phyloP scores from a whole-genome alignment of 2,113 vertebrate genomes.

The Gracilinanus agilis region DNA sequence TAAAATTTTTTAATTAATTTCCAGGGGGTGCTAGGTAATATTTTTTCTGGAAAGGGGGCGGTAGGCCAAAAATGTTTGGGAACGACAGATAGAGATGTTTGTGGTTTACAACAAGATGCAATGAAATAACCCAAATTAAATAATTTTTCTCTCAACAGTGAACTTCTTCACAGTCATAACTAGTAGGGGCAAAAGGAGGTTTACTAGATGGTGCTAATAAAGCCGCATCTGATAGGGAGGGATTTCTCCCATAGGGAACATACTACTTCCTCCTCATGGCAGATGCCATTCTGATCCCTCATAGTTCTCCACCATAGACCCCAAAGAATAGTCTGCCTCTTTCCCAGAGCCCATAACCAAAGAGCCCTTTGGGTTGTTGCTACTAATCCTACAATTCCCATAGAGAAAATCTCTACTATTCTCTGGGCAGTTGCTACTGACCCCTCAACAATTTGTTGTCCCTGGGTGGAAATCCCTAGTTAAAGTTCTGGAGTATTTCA shows the following conservation, averaged over 20 bases:
- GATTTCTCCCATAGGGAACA: background rate
- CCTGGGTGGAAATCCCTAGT: background rate
- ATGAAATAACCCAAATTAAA: constrained; percentile 3
- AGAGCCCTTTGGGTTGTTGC: background rate
- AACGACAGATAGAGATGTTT: no score
- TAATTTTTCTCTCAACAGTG: background rate
- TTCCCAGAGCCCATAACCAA: background rate
- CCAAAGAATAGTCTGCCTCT: background rate
- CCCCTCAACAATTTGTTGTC: background rate
- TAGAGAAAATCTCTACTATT: background rate
- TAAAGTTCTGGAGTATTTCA: background rate
- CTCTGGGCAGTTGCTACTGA: background rate
- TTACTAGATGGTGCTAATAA: background rate
- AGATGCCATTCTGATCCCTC: background rate
- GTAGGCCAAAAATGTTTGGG: no score
- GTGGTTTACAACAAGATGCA: background rate
- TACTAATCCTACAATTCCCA: background rate
- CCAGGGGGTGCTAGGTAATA: no score
- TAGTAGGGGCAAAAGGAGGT: background rate
- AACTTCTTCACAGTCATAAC: background rate
- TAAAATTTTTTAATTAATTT: no score
- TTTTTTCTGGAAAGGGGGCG: no score
- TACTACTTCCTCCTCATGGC: background rate
- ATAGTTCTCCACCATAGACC: background rate
- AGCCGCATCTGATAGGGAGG: background rate